These are phyloP conservation scores for Stenodema calcarata DNA, from an alignment of 2,888 invertebrate genomes.

Conservation along the genomic window DNA sequence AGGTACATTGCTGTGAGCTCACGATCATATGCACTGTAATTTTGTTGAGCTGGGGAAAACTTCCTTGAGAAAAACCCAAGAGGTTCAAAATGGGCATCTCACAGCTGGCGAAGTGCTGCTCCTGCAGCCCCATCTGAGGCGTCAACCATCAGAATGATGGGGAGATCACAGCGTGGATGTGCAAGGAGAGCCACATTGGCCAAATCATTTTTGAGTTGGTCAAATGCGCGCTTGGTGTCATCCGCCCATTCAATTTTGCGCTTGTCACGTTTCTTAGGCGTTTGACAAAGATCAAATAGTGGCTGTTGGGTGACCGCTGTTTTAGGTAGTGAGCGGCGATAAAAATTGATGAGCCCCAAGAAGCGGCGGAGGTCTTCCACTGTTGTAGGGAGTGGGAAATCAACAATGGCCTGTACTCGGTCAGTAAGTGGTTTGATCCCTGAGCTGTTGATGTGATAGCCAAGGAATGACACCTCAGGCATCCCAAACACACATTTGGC, in stretches of 20 bases:
- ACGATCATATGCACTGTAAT: not conserved
- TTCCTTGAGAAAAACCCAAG: constrained; percentile 34
- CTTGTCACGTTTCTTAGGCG: not conserved
- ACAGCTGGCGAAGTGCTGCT: constrained; percentile 60
- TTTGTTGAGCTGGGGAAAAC: not conserved
- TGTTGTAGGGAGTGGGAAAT: constrained; percentile 53
- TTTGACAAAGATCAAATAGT: not conserved
- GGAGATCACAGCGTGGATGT: constrained; percentile 58
- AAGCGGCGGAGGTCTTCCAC: constrained; percentile 58
- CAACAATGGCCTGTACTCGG: constrained; percentile 32
- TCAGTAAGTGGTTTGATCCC: constrained; percentile 48
- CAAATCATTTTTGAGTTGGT: constrained; percentile 58
- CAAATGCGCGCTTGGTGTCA: constrained; percentile 56
- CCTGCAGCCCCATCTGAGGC: constrained; percentile 61
- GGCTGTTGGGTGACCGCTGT: constrained; percentile 59
- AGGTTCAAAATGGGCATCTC: constrained; percentile 49
- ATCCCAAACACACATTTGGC: constrained; percentile 55
- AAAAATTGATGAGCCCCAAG: constrained; percentile 15
- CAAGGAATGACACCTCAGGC: constrained; percentile 50
- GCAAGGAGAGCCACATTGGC: constrained; percentile 59
- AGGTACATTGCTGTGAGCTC: no score
- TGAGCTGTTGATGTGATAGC: constrained; percentile 39
- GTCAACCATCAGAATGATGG: constrained; percentile 51
- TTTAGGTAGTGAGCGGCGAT: constrained; percentile 56
- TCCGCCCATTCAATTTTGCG: constrained; percentile 51